phyloP scores from a whole-genome alignment of 1,140 invertebrate genomes.

The Drosophila pseudoananassae region DNA sequence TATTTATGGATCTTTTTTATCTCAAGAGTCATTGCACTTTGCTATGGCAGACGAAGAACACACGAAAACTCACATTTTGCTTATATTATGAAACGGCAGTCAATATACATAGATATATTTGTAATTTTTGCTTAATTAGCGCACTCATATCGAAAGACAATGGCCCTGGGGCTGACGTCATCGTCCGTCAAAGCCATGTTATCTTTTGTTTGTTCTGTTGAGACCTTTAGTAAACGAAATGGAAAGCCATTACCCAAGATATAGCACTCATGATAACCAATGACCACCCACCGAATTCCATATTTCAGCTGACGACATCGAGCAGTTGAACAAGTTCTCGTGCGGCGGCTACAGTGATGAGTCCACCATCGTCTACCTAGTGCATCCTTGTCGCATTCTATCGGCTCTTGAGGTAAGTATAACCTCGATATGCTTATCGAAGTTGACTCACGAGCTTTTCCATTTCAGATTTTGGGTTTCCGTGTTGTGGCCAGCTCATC shows the following conservation, averaged over 20 bases:
- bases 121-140: conserved; percentile 63
- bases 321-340: conserved; percentile 90
- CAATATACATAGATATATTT: conserved; percentile 13
- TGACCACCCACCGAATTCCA: conserved; percentile 15
- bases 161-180: conserved; percentile 60
- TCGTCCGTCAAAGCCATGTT: conserved; percentile 34
- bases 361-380: conserved; percentile 92
- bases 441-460: conserved; percentile 7
- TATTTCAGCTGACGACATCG: conserved; percentile 90
- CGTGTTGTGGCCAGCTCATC: conserved; percentile 93
- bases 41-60: neutral
- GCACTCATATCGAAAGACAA: conserved; percentile 46
- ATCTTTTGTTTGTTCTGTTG: conserved; percentile 61
- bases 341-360: conserved; percentile 92
- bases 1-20: conserved; percentile 39
- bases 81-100: conserved; percentile 44
- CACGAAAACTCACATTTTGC: conserved; percentile 16
- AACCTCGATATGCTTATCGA: neutral
- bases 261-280: conserved; percentile 28
- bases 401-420: conserved; percentile 90
- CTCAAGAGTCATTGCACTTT: conserved; percentile 58
- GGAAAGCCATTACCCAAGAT: conserved; percentile 31
- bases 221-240: conserved; percentile 44
- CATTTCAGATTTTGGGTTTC: conserved; percentile 89
- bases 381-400: conserved; percentile 93